Conservation (phyloP, 2,113 vertebrate genomes). For the Notothenia coriiceps region DNA sequence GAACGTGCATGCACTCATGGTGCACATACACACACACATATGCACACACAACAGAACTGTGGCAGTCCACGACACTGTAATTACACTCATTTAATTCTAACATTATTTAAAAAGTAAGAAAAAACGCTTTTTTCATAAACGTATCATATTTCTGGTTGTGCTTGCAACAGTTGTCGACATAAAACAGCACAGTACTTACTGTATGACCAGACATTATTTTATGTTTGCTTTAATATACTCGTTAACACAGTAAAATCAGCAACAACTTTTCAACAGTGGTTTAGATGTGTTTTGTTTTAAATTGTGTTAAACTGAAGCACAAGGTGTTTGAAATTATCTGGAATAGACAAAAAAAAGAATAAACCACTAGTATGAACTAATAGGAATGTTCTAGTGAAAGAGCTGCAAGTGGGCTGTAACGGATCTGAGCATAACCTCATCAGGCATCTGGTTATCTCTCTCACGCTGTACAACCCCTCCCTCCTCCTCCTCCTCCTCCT, state of each 20-base stretch:
- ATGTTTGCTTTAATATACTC: conserved; percentile 42
- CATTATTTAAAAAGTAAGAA: neutral
- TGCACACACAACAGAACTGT: neutral
- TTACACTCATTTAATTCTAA: neutral
- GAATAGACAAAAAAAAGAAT: neutral
- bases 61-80: neutral
- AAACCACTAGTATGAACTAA: neutral
- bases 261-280: conserved; percentile 4
- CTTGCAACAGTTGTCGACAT: neutral
- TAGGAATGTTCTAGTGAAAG: neutral
- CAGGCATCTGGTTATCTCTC: conserved; percentile 74
- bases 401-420: conserved; percentile 63
- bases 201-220: neutral
- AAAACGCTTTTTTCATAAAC: neutral
- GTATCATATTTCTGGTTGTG: neutral
- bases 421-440: conserved; percentile 70
- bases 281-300: neutral
- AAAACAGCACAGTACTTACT: neutral
- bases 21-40: conserved; percentile 13
- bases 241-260: conserved; percentile 21
- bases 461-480: conserved; percentile 52
- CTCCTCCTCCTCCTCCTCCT: conserved; percentile 11
- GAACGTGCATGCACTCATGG: conserved; percentile 20
- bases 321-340: neutral
- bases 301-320: neutral